A percentile compares a stretch with the other conserved stretches of the same genome.
Conservation (phyloP, 2,797 vertebrate genomes). For the Sarcoramphus papa region DNA sequence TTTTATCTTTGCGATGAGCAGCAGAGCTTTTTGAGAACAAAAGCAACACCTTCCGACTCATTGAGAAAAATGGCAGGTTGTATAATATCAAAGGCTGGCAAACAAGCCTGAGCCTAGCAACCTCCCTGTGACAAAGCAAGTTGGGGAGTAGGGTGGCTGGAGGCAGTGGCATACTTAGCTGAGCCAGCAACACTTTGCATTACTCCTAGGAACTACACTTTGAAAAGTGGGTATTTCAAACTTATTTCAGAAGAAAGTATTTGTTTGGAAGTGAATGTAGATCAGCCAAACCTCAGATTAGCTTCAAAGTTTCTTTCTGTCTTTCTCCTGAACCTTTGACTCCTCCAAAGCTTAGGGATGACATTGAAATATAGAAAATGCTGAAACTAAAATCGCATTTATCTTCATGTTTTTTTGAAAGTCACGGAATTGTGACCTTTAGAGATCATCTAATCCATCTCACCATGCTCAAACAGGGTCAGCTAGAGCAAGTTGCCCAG, state of each 20-base stretch:
- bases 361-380: not conserved
- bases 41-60: not conserved
- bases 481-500: not conserved
- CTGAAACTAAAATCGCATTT: not conserved
- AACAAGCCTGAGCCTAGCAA: not conserved
- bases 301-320: not conserved
- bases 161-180: not conserved
- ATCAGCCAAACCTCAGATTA: not conserved
- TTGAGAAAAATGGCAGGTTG: not conserved
- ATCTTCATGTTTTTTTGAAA: not conserved
- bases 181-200: not conserved
- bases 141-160: not conserved
- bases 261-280: not conserved
- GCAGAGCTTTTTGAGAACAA: not conserved
- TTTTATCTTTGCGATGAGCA: not conserved
- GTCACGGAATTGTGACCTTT: not conserved
- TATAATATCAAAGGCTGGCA: not conserved
- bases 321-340: not conserved
- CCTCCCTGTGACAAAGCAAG: not conserved
- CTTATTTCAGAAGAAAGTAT: not conserved
- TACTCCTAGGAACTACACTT: not conserved
- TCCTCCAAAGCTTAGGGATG: not conserved
- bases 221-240: not conserved
- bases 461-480: not conserved
- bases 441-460: not conserved